phyloP scores from a whole-genome alignment of 1,140 invertebrate species.

The fruit fly (Drosophila melanogaster) region DNA sequence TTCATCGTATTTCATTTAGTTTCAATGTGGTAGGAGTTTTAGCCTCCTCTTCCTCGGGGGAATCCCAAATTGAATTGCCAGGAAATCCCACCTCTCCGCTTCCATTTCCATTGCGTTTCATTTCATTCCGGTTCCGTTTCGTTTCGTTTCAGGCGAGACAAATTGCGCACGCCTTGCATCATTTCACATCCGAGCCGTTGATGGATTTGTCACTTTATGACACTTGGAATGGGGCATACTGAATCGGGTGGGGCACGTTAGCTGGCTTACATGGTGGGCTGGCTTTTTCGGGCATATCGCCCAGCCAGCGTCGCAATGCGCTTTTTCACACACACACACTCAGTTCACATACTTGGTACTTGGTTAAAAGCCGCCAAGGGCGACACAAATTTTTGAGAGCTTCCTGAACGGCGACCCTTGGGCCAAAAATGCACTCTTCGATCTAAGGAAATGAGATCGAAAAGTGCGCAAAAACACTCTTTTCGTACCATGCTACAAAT shows the following conservation, averaged over 20 bases:
- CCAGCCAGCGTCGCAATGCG: slow-evolving; percentile 32
- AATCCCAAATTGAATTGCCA: slow-evolving; percentile 21
- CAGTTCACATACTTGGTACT: background rate
- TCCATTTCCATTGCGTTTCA: slow-evolving; percentile 1
- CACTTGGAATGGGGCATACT: slow-evolving; percentile 24
- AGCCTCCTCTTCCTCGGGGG: slow-evolving; percentile 4
- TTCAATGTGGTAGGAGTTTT: slow-evolving; percentile 43
- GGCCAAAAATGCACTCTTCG: slow-evolving; percentile 23
- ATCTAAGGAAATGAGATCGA: slow-evolving; percentile 17
- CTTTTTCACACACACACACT: slow-evolving; percentile 20
- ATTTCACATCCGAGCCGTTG: slow-evolving; percentile 67
- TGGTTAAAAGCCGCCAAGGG: background rate
- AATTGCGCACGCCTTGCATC: slow-evolving; percentile 67
- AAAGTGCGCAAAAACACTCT: background rate
- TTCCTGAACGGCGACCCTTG: background rate
- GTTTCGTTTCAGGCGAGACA: slow-evolving; percentile 58
- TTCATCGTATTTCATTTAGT: slow-evolving; percentile 8
- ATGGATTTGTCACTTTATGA: slow-evolving; percentile 76
- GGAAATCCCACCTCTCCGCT: background rate
- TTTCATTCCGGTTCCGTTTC: slow-evolving; percentile 33
- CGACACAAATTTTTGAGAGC: slow-evolving; percentile 9
- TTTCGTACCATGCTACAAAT: no score
- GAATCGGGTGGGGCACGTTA: background rate
- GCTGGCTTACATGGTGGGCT: background rate
- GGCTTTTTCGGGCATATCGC: slow-evolving; percentile 10